These are phyloP conservation scores for Drosophila bifasciata DNA, from an alignment of 1,140 invertebrate genomes.

Conservation along the genomic window DNA sequence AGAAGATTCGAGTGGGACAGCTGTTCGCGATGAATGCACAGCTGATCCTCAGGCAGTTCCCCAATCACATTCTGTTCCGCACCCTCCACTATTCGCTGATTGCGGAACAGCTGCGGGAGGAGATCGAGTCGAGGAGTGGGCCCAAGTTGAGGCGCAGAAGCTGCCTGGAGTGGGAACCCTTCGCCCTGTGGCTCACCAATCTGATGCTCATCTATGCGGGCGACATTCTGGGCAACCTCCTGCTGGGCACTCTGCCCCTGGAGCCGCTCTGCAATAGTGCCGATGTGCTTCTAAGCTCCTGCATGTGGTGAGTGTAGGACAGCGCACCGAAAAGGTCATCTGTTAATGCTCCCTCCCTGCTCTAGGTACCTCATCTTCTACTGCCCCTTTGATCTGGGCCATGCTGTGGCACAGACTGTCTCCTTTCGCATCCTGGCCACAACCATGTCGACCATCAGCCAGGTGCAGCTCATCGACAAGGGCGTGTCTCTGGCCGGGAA, in stretches of 20 bases:
- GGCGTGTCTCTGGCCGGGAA: constrained; percentile 41
- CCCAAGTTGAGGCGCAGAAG: not conserved
- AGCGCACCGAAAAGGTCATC: not conserved
- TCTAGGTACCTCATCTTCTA: constrained; percentile 63
- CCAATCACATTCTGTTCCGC: constrained; percentile 61
- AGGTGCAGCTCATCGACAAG: constrained; percentile 57
- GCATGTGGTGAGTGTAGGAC: constrained; percentile 46
- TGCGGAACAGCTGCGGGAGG: constrained; percentile 60
- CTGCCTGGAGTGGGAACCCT: constrained; percentile 47
- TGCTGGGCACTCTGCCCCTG: constrained; percentile 58
- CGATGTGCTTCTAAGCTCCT: constrained; percentile 49
- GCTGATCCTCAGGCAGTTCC: constrained; percentile 44
- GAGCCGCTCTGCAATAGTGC: constrained; percentile 53
- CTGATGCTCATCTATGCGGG: constrained; percentile 59
- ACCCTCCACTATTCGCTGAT: constrained; percentile 58
- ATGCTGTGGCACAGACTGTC: constrained; percentile 19
- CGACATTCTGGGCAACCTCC: constrained; percentile 59
- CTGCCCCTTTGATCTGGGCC: constrained; percentile 52
- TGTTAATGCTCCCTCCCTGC: not conserved
- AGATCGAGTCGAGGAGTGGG: constrained; percentile 12
- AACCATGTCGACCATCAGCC: constrained; percentile 52
- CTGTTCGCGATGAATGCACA: constrained; percentile 40
- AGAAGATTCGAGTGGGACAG: not conserved
- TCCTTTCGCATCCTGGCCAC: constrained; percentile 50
- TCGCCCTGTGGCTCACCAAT: constrained; percentile 59